Evolutionary conservation across 2,797 vertebrate species (phyloP).

Genomic region (Diceros bicornis): DNA sequence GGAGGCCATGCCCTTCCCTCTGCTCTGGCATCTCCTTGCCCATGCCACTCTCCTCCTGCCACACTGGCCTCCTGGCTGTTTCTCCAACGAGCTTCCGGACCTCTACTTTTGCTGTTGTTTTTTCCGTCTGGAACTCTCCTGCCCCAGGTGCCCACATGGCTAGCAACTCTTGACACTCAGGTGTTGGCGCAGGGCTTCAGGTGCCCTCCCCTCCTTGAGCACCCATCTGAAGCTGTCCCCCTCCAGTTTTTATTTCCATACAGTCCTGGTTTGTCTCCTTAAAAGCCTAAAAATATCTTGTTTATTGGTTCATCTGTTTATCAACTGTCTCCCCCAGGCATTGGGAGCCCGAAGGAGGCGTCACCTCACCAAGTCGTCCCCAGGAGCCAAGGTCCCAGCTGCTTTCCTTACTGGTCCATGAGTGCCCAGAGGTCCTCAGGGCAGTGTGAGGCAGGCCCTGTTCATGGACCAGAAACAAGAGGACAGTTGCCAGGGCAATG

Average conservation of each 20-base stretch:
- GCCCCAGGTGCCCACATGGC: background rate
- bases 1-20: background rate
- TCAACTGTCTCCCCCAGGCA: background rate
- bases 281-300: background rate
- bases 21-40: background rate
- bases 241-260: background rate
- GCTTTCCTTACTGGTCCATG: background rate
- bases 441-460: background rate
- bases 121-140: background rate
- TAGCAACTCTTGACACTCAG: background rate
- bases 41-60: background rate
- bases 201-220: accelerated
- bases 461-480: background rate
- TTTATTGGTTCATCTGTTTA: background rate
- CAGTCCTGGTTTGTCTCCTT: background rate
- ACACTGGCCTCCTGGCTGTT: background rate
- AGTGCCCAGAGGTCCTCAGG: background rate
- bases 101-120: background rate
- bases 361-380: background rate
- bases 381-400: background rate
- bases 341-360: background rate
- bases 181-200: background rate
- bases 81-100: background rate
- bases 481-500: background rate
- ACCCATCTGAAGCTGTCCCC: background rate